These are phyloP conservation scores for Anagrus nilaparvatae DNA, from an alignment of 1,140 invertebrate genomes.

Conservation along the genomic window DNA sequence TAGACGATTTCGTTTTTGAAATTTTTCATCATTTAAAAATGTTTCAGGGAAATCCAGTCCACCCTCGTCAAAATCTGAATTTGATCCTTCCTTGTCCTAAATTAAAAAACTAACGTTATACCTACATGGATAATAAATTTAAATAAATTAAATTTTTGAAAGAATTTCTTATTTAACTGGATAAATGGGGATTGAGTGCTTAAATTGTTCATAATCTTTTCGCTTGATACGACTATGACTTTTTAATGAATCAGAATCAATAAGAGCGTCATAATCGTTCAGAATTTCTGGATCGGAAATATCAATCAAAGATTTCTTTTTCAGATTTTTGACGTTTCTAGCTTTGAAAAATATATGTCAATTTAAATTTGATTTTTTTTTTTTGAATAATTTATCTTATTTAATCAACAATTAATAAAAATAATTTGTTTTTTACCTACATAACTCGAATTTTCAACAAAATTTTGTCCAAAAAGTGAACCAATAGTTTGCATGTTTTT, in stretches of 20 bases:
- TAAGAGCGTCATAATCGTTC: constrained; percentile 4
- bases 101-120: not conserved
- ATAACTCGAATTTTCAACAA: not conserved
- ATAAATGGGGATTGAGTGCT: not conserved
- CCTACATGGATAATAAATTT: no score
- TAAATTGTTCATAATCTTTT: not conserved
- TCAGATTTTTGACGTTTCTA: not conserved
- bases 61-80: constrained; percentile 1
- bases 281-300: constrained; percentile 7
- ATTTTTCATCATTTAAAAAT: not conserved
- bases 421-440: not conserved
- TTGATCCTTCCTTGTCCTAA: constrained; percentile 3
- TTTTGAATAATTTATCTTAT: not conserved
- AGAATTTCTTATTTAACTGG: constrained; percentile 4
- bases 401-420: not conserved
- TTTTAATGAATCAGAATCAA: constrained; percentile 5
- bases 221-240: constrained; percentile 22
- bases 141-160: not conserved
- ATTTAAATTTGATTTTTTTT: not conserved
- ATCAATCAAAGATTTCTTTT: not conserved
- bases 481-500: not conserved
- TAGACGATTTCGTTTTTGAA: not conserved
- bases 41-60: not conserved
- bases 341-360: not conserved
- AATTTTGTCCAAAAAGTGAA: not conserved